Percentiles rank a stretch among this genome's conserved stretches.
These are phyloP conservation scores for Drosophila mettleri DNA, from an alignment of 2,888 invertebrate genomes.

Conservation along the genomic window DNA sequence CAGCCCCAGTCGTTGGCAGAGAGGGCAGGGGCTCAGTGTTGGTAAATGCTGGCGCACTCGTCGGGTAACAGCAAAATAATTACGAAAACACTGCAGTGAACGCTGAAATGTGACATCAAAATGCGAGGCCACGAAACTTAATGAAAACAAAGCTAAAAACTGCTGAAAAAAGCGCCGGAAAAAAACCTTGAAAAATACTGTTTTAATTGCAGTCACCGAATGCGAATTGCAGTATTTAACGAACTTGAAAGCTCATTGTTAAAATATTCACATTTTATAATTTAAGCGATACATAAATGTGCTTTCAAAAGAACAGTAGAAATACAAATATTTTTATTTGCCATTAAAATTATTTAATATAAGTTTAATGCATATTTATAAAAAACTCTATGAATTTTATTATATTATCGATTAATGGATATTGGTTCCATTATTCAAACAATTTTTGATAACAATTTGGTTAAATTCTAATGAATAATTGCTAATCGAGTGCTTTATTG, in stretches of 20 bases:
- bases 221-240: conserved; percentile 17
- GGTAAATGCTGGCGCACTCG: conserved; percentile 42
- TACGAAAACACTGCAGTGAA: conserved; percentile 58
- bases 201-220: not conserved
- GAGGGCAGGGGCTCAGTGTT: conserved; percentile 1
- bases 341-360: too few species aligned
- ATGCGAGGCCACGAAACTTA: conserved; percentile 43
- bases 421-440: too few species aligned
- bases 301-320: not conserved
- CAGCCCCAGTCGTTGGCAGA: not conserved
- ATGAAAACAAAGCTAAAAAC: conserved; percentile 31
- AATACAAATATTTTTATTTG: too few species aligned
- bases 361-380: too few species aligned
- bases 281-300: not conserved
- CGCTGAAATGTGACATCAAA: conserved; percentile 62
- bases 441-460: too few species aligned
- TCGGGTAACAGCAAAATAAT: conserved; percentile 66
- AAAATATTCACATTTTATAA: not conserved
- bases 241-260: conserved; percentile 10
- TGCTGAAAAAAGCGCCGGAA: conserved; percentile 7
- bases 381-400: too few species aligned
- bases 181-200: not conserved
- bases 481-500: too few species aligned
- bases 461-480: too few species aligned
- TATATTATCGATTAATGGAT: too few species aligned